Percentiles rank a stretch among this genome's conserved stretches.
Conservation (phyloP, 1,140 invertebrate species). For the Periplaneta americana region DNA sequence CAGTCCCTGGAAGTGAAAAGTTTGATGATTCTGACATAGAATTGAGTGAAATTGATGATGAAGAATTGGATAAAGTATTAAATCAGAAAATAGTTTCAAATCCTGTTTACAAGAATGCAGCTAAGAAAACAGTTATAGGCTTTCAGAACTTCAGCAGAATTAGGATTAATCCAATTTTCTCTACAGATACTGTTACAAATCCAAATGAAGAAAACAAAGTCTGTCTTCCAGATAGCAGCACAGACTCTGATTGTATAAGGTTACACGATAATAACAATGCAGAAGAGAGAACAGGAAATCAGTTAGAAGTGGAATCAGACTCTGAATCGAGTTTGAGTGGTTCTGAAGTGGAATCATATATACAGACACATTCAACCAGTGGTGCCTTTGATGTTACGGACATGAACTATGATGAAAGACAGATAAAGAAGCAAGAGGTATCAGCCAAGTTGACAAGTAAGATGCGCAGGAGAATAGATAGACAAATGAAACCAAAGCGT, state of each 20-base stretch:
- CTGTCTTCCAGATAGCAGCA: no score
- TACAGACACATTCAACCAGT: conserved; percentile 45
- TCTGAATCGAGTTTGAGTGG: conserved; percentile 34
- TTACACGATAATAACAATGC: no score
- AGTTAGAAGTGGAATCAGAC: conserved; percentile 30
- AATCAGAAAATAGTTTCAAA: no score
- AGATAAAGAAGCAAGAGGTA: neutral
- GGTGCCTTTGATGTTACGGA: conserved; percentile 54
- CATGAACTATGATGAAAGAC: conserved; percentile 14
- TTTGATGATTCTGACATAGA: neutral
- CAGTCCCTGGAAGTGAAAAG: neutral
- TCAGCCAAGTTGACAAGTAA: conserved; percentile 60
- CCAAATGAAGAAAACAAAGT: no score
- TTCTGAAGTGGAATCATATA: conserved; percentile 25
- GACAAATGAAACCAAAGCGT: conserved; percentile 73
- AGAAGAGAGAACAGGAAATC: no score
- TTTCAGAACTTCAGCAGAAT: no score
- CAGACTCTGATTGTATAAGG: no score
- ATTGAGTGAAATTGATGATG: neutral
- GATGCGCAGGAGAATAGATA: conserved; percentile 66
- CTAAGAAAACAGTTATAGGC: no score
- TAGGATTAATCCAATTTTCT: no score
- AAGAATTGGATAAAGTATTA: no score
- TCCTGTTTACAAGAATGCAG: no score
- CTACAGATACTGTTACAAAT: no score